Evolutionary conservation across 2,113 vertebrate genomes (phyloP), one percentile per base, ranked within the genome.

Genomic region (Festucalex cinctus): DNA sequence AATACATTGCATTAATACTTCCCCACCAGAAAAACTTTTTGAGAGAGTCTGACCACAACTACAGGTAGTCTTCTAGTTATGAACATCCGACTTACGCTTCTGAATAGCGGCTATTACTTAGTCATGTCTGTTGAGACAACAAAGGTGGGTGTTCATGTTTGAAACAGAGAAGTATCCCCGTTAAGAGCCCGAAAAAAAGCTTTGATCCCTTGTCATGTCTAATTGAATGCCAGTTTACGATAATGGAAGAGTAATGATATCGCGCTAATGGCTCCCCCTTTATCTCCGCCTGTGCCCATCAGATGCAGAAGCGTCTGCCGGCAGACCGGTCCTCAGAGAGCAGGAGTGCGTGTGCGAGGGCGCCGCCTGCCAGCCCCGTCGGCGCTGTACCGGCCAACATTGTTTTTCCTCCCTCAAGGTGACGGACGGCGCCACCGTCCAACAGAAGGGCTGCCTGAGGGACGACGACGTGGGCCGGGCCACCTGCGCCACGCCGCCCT

Each of bases 401-500:
- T 99, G 97, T 79, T 99, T 98, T 58, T 93, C 95, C 2, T 95
- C 95, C 1, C 86, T 98, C 68, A 94, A 90, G 83, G 89, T 95
- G 76, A 95, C 92, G 0, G 94, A 95, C 0, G 95, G 95, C 41
- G 80, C 83, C 22, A 88, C 91, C 7, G 89, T 94, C 63, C 94
- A 94, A 87, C 94, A 94, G 88, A 98, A 97, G 44, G 97, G 96
- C 85, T 99, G 97, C 92, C 95, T 98, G 88, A 93, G 93, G 84
- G 95, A 95, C 28, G 95, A 97, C 0, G 93, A 95, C 69, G 94
- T 94, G 68, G 93, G 94, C 44, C 93, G 94, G 82, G 93, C 94
- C 93, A 95, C 94, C 0, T 99, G 97, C 80, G 95, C 95, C 87
- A 94, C 88, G 0, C 94, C 95, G 0, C 94, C 93, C 0, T 95